Conservation (phyloP, 1,140 invertebrate species). For the Reticulitermes speratus region DNA sequence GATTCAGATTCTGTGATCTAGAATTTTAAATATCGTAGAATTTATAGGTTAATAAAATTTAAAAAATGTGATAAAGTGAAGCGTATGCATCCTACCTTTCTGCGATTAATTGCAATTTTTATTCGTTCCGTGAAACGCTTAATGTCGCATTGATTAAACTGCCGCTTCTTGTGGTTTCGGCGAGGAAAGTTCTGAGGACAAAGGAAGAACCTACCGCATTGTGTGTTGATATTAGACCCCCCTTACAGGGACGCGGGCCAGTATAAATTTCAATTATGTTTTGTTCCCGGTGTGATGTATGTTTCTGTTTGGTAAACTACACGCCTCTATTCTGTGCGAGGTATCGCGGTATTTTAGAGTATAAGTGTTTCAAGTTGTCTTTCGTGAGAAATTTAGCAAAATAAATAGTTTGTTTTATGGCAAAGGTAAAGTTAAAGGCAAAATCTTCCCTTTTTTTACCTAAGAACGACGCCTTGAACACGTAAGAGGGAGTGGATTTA, state of each 20-base stretch:
- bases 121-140: not conserved
- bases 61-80: not conserved
- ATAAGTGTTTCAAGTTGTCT: not conserved
- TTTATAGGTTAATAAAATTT: not conserved
- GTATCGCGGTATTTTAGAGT: not conserved
- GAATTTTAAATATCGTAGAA: not conserved
- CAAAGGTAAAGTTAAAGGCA: too few relatives aligned
- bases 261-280: not conserved
- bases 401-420: too few relatives aligned
- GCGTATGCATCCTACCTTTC: not conserved
- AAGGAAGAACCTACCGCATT: not conserved
- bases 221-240: not conserved
- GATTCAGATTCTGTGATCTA: not conserved
- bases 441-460: too few relatives aligned
- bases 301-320: not conserved
- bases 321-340: not conserved
- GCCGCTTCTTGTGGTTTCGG: not conserved
- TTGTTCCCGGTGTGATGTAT: not conserved
- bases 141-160: conserved; percentile 2
- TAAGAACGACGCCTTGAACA: too few relatives aligned
- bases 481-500: too few relatives aligned
- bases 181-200: not conserved
- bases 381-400: not conserved
- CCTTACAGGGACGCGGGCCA: not conserved
- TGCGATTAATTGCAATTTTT: conserved; percentile 9